phyloP scores from a whole-genome alignment of 2,888 invertebrate species.

The Leucophora obtusa region DNA sequence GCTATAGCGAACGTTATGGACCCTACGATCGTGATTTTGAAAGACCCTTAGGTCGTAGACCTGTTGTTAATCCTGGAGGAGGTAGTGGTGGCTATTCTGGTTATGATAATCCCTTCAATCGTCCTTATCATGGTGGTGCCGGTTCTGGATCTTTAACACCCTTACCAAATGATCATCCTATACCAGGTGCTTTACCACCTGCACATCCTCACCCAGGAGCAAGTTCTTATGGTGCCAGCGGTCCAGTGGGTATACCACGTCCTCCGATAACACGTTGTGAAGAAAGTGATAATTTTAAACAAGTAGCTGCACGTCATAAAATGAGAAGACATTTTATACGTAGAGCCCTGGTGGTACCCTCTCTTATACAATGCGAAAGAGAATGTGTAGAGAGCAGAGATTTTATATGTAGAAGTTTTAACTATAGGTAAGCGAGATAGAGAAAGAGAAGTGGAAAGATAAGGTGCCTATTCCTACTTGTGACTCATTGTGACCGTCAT shows the following conservation, averaged over 20 bases:
- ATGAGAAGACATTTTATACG: conserved; percentile 89
- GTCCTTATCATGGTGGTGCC: conserved; percentile 70
- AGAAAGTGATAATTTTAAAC: conserved; percentile 89
- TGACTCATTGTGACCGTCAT: too few relatives aligned
- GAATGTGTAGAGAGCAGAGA: conserved; percentile 90
- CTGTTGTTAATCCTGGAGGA: conserved; percentile 58
- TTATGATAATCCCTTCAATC: conserved; percentile 76
- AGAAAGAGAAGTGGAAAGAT: too few relatives aligned
- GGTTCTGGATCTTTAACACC: conserved; percentile 67
- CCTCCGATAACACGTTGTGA: conserved; percentile 84
- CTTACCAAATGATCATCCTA: conserved; percentile 71
- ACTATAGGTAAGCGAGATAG: conserved; percentile 83
- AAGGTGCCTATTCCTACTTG: too few relatives aligned
- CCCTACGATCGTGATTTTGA: conserved; percentile 77
- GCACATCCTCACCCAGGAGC: conserved; percentile 62
- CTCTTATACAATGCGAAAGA: conserved; percentile 88
- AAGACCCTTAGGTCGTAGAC: conserved; percentile 71
- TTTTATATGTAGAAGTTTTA: conserved; percentile 92
- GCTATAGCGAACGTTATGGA: conserved; percentile 72
- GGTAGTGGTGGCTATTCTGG: conserved; percentile 71
- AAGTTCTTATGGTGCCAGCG: conserved; percentile 72
- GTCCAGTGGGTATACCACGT: conserved; percentile 76
- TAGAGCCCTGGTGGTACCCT: conserved; percentile 85
- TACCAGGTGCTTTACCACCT: conserved; percentile 69
- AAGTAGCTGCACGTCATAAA: conserved; percentile 87